A percentile compares a stretch with the other conserved stretches of the same genome.
phyloP scores from a whole-genome alignment of 2,797 vertebrate genomes.

The Melanogrammus aeglefinus region DNA sequence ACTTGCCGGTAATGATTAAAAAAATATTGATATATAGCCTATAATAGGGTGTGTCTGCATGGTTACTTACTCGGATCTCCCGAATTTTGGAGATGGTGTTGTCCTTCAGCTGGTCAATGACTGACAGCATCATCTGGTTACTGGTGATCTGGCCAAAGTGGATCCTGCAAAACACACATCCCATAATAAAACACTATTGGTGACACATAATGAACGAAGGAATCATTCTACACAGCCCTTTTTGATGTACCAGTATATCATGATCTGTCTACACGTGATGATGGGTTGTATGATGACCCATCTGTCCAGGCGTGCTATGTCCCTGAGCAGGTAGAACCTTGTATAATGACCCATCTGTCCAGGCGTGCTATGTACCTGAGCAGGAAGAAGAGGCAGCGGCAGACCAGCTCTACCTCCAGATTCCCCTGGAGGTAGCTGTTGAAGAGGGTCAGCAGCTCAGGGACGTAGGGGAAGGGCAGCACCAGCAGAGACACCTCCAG shows the following conservation, averaged over 20 bases:
- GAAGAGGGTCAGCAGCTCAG: constrained; percentile 86
- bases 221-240: not conserved
- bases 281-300: no score
- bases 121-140: constrained; percentile 89
- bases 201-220: not conserved
- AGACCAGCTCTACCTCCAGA: constrained; percentile 87
- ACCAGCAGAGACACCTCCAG: constrained; percentile 94
- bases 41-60: not conserved
- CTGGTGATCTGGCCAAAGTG: constrained; percentile 94
- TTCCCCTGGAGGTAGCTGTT: constrained; percentile 79
- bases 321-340: no score
- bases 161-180: constrained; percentile 74
- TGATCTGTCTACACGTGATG: not conserved
- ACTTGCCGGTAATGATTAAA: not conserved
- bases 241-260: not conserved
- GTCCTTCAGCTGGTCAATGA: constrained; percentile 86
- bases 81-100: constrained; percentile 86
- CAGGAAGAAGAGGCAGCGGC: constrained; percentile 92
- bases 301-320: no score
- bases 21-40: not conserved
- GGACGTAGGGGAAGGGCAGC: constrained; percentile 88
- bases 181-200: not conserved
- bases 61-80: constrained; percentile 81
- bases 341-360: no score
- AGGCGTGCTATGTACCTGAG: constrained; percentile 76